Percentiles rank a stretch among this genome's conserved stretches.
These are phyloP conservation scores for Eurytoma adleriae DNA, from an alignment of 2,888 invertebrate genomes.

Conservation along the genomic window DNA sequence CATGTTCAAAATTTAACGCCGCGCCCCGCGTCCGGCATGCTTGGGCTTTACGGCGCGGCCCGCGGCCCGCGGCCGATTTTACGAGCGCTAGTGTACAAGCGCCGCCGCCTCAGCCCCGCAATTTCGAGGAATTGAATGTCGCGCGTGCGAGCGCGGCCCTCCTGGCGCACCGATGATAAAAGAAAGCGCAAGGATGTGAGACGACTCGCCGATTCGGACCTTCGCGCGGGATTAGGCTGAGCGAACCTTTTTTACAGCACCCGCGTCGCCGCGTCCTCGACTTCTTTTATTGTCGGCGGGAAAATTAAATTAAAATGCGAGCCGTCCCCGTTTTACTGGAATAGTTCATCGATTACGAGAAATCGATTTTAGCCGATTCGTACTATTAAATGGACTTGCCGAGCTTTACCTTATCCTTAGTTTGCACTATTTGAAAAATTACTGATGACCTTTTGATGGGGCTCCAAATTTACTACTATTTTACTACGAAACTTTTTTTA, in stretches of 20 bases:
- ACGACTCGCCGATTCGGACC: neutral
- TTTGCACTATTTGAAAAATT: too few species aligned
- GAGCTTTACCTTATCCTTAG: neutral
- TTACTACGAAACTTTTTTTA: too few species aligned
- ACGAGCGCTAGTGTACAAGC: slow-evolving; percentile 19
- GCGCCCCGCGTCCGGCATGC: slow-evolving; percentile 57
- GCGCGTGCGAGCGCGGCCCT: neutral
- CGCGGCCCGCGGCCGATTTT: slow-evolving; percentile 36
- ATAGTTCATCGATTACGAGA: neutral
- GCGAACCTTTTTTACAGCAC: slow-evolving; percentile 11
- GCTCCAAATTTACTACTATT: too few species aligned
- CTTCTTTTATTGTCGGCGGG: slow-evolving; percentile 1
- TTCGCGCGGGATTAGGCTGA: slow-evolving; percentile 17
- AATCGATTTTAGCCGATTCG: neutral
- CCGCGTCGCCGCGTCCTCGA: neutral
- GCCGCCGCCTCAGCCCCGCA: slow-evolving; percentile 17
- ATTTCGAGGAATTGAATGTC: slow-evolving; percentile 43
- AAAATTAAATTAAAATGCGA: slow-evolving; percentile 34
- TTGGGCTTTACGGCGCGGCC: slow-evolving; percentile 41
- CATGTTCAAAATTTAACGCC: slow-evolving; percentile 68
- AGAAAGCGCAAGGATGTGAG: neutral
- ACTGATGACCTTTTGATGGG: too few species aligned
- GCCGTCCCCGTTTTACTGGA: neutral
- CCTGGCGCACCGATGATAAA: neutral
- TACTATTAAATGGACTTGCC: neutral